Conservation (phyloP, 1,140 invertebrate species). For the Calycopis cecrops region DNA sequence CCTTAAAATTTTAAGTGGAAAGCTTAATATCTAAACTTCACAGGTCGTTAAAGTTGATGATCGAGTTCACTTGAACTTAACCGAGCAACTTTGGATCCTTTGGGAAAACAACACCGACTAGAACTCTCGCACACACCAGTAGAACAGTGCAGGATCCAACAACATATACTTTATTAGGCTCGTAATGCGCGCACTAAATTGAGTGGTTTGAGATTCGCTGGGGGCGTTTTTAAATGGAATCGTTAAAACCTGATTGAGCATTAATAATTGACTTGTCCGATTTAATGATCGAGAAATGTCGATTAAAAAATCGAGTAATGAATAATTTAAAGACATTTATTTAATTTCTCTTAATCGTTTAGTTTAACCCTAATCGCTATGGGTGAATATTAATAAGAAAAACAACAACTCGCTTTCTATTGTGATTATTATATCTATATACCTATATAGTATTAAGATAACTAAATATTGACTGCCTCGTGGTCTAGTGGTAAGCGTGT, state of each 20-base stretch:
- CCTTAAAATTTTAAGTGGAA: constrained; percentile 35
- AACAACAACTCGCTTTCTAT: no score
- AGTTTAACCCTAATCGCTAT: no score
- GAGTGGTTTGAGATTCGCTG: constrained; percentile 35
- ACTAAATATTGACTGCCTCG: no score
- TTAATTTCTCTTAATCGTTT: no score
- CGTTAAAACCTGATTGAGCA: constrained; percentile 43
- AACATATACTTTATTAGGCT: constrained; percentile 19
- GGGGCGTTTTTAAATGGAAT: constrained; percentile 48
- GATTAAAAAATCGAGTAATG: constrained; percentile 34
- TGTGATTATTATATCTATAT: no score
- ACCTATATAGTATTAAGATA: no score
- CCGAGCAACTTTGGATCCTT: constrained; percentile 48
- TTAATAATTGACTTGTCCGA: constrained; percentile 53
- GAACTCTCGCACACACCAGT: constrained; percentile 31
- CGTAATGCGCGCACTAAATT: constrained; percentile 39
- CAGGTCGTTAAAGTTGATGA: constrained; percentile 60
- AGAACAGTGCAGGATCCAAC: constrained; percentile 6
- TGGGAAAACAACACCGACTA: constrained; percentile 52
- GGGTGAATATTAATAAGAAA: no score
- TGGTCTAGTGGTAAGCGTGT: no score
- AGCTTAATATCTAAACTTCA: constrained; percentile 48
- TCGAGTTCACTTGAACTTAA: constrained; percentile 49
- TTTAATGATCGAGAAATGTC: constrained; percentile 44
- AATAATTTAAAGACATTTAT: constrained; percentile 38